Conservation (phyloP, 1,140 invertebrate species). For the Drosophila suzukii region DNA sequence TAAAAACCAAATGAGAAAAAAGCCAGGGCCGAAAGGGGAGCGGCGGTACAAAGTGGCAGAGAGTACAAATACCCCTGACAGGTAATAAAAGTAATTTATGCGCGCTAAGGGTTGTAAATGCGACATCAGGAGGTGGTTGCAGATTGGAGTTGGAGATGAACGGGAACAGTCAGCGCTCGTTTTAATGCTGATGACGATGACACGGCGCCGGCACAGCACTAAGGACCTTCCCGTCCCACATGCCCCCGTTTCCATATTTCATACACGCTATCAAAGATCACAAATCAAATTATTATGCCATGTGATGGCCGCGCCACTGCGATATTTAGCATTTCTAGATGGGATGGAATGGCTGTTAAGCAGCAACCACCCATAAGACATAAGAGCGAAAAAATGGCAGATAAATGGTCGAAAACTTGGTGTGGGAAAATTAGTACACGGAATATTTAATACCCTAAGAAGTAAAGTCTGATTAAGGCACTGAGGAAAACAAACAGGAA, state of each 20-base stretch:
- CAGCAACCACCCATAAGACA: constrained; percentile 10
- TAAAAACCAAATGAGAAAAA: constrained; percentile 72
- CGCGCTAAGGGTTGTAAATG: constrained; percentile 79
- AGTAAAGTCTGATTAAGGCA: no score
- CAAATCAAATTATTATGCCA: constrained; percentile 83
- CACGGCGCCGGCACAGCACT: constrained; percentile 45
- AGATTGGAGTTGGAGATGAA: constrained; percentile 41
- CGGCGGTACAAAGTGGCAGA: constrained; percentile 9
- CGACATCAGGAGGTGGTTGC: constrained; percentile 56
- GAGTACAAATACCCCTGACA: constrained; percentile 80
- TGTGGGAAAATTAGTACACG: not conserved
- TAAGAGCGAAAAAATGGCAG: constrained; percentile 1
- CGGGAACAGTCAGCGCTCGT: constrained; percentile 55
- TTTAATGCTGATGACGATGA: constrained; percentile 78
- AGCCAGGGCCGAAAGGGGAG: constrained; percentile 3
- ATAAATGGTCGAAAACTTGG: not conserved
- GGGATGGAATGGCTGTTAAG: constrained; percentile 15
- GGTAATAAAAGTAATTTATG: constrained; percentile 84
- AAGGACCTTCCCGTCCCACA: constrained; percentile 16
- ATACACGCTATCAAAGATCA: constrained; percentile 81
- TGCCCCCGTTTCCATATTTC: constrained; percentile 70
- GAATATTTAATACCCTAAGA: not conserved
- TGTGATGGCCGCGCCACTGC: constrained; percentile 63
- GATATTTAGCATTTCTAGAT: constrained; percentile 4
- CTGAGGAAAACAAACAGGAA: not conserved